Percentiles rank a stretch among this genome's conserved stretches.
Evolutionary conservation across 2,797 vertebrate species (phyloP).

Genomic region (Podargus strigoides): DNA sequence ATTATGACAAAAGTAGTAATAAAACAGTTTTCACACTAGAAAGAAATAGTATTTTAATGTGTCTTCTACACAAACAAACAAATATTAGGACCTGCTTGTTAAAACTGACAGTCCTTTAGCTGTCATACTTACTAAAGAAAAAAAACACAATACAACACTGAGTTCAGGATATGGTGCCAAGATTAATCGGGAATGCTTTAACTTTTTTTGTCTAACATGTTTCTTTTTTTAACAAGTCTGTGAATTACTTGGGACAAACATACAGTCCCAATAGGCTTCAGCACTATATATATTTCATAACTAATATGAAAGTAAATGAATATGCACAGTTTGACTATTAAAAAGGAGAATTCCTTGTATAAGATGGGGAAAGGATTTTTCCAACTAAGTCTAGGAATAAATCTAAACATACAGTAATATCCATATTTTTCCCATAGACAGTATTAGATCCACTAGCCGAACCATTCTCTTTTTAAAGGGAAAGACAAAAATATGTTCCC

Average conservation of each 20-base stretch:
- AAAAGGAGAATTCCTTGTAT: background rate
- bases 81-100: background rate
- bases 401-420: background rate
- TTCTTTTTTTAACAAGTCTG: background rate
- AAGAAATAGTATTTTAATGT: conserved; percentile 8
- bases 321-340: background rate
- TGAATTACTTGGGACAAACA: background rate
- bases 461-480: background rate
- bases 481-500: background rate
- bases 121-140: conserved; percentile 31
- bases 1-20: conserved; percentile 59
- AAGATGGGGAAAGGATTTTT: background rate
- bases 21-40: conserved; percentile 45
- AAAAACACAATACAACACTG: background rate
- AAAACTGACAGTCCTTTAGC: conserved; percentile 10
- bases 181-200: background rate
- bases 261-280: background rate
- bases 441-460: background rate
- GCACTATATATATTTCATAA: background rate
- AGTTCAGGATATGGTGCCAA: background rate
- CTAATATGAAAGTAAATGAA: background rate
- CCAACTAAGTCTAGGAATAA: background rate
- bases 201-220: background rate
- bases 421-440: background rate
- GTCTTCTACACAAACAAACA: conserved; percentile 6